Evolutionary conservation across 2,113 vertebrate genomes (phyloP).

Genomic region (Apaloderma vittatum): DNA sequence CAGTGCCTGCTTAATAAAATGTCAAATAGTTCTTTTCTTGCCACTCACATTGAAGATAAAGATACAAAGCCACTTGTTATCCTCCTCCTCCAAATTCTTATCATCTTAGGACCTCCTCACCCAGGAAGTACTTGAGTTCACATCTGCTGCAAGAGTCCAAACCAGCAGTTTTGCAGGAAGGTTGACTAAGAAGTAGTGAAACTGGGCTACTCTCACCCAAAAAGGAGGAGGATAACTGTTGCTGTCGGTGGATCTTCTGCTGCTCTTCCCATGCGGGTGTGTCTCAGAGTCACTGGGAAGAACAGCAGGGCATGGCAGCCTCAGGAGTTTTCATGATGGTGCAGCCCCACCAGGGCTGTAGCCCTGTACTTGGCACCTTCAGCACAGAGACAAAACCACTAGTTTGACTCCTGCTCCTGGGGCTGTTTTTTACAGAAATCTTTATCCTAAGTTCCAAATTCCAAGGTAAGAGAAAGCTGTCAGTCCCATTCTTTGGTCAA

Average conservation of each 20-base stretch:
- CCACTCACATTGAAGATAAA: not conserved
- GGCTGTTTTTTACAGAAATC: not conserved
- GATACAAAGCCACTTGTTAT: not conserved
- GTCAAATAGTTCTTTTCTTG: not conserved
- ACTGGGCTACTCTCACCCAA: not conserved
- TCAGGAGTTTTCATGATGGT: rapidly evolving
- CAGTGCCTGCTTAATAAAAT: not conserved
- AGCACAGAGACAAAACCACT: rapidly evolving
- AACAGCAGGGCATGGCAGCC: not conserved
- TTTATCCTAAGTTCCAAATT: not conserved
- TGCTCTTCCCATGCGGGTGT: not conserved
- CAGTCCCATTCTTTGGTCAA: not conserved
- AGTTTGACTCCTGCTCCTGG: not conserved
- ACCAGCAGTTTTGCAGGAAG: not conserved
- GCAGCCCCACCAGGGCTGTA: not conserved
- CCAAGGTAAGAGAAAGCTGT: not conserved
- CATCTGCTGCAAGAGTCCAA: not conserved
- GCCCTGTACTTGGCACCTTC: not conserved
- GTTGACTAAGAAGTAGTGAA: not conserved
- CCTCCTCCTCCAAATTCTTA: not conserved
- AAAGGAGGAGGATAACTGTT: not conserved
- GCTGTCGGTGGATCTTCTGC: not conserved
- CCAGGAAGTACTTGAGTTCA: not conserved
- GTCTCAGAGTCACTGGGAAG: not conserved
- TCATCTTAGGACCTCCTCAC: not conserved